Percentiles rank a stretch among this genome's conserved stretches.
phyloP scores from a whole-genome alignment of 2,797 vertebrate genomes.

The Xenentodon cancila region DNA sequence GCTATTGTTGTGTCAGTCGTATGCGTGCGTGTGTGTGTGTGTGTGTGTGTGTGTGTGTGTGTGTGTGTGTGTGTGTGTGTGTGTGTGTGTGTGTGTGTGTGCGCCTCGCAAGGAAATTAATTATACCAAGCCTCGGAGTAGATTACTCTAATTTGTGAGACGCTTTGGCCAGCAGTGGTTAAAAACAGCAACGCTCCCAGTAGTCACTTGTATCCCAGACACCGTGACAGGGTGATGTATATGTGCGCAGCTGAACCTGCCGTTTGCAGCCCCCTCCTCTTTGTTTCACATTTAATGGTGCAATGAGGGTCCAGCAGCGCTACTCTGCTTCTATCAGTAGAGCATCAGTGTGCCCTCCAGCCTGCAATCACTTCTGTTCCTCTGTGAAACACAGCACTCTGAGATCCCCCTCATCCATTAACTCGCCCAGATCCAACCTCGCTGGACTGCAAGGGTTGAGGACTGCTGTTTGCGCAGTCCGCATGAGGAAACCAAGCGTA shows the following conservation, averaged over 20 bases:
- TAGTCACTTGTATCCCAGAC: conserved; percentile 64
- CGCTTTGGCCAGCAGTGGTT: conserved; percentile 74
- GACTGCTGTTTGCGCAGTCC: conserved; percentile 57
- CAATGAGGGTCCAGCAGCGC: conserved; percentile 50
- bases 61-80: conserved; percentile 4
- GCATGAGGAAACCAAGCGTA: conserved; percentile 54
- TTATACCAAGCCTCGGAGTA: conserved; percentile 65
- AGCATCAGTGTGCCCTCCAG: conserved; percentile 78
- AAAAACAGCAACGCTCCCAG: conserved; percentile 80
- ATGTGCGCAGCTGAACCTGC: conserved; percentile 60
- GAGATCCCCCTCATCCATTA: conserved; percentile 81
- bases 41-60: conserved; percentile 20
- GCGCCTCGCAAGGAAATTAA: conserved; percentile 63
- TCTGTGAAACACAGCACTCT: conserved; percentile 71
- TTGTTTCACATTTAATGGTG: conserved; percentile 62
- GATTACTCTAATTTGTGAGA: conserved; percentile 72
- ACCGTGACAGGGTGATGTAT: conserved; percentile 83
- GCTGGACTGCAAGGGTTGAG: conserved; percentile 55
- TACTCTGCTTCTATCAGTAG: conserved; percentile 53
- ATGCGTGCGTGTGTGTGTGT: conserved; percentile 20
- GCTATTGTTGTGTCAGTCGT: conserved; percentile 44
- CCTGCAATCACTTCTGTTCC: conserved; percentile 79
- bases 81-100: conserved; percentile 26
- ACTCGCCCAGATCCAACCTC: conserved; percentile 56
- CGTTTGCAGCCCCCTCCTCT: conserved; percentile 45